Evolutionary conservation across 1,140 invertebrate species (phyloP).

Genomic region (Helicorthomorpha holstii): DNA sequence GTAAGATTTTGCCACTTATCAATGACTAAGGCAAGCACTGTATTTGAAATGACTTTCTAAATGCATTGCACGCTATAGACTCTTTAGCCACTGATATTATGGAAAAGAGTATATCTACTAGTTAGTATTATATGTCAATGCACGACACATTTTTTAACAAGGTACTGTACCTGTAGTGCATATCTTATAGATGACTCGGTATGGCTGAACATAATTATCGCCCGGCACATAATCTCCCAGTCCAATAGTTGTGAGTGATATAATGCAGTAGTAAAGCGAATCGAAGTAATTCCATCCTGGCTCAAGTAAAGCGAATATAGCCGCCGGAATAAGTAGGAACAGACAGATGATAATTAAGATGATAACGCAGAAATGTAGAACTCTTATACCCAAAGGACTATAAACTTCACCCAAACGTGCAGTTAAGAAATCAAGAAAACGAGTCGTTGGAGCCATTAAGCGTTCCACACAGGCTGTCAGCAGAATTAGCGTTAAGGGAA

Average conservation of each 20-base stretch:
- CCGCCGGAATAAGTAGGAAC: slow-evolving; percentile 54
- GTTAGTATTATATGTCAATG: too few species aligned
- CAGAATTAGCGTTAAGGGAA: slow-evolving; percentile 59
- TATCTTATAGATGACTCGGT: slow-evolving; percentile 60
- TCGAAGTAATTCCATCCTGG: slow-evolving; percentile 65
- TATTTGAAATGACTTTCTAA: too few species aligned
- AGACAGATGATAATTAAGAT: slow-evolving; percentile 31
- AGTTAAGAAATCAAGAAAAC: slow-evolving; percentile 38
- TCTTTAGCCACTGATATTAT: too few species aligned
- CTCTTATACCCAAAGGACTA: slow-evolving; percentile 50
- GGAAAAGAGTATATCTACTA: not conserved
- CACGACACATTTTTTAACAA: too few species aligned
- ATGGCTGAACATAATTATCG: slow-evolving; percentile 47
- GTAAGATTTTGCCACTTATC: too few species aligned
- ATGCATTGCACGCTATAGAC: too few species aligned
- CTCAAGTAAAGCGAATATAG: slow-evolving; percentile 51
- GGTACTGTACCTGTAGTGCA: too few species aligned
- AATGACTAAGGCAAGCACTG: too few species aligned
- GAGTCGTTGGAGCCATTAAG: slow-evolving; percentile 45
- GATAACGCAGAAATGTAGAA: slow-evolving; percentile 51
- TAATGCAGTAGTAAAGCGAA: slow-evolving; percentile 74
- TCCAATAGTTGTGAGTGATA: slow-evolving; percentile 69
- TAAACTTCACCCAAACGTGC: slow-evolving; percentile 40
- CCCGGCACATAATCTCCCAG: slow-evolving; percentile 74
- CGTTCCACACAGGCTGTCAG: slow-evolving; percentile 60